Evolutionary conservation across 1,140 invertebrate genomes (phyloP).

Genomic region (Hypsibius dujardini): DNA sequence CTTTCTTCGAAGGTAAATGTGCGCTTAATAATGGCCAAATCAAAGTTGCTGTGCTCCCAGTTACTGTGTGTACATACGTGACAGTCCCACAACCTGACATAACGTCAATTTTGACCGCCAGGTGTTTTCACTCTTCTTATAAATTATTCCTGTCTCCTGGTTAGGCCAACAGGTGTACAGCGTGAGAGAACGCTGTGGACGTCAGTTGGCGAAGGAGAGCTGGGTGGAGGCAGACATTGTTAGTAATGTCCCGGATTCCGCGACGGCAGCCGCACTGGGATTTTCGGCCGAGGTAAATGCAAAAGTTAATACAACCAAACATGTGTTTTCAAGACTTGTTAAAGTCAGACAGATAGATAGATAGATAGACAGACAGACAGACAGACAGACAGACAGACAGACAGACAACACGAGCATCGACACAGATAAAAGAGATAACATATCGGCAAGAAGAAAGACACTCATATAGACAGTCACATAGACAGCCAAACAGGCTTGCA

Average conservation of each 20-base stretch:
- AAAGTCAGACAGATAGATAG: no score
- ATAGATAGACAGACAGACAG: no score
- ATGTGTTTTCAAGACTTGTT: no score
- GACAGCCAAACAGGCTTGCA: no score
- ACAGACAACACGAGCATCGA: no score
- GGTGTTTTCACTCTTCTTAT: no score
- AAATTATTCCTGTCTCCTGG: neutral
- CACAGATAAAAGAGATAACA: no score
- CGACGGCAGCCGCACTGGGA: conserved; percentile 82
- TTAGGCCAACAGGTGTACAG: conserved; percentile 86
- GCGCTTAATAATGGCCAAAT: neutral
- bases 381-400: no score
- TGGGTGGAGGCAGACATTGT: conserved; percentile 79
- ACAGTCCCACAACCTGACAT: neutral
- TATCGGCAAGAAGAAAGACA: no score
- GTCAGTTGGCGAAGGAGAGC: conserved; percentile 68
- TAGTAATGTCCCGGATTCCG: conserved; percentile 86
- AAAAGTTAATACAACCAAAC: no score
- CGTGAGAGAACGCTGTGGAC: conserved; percentile 75
- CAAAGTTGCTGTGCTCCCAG: no score
- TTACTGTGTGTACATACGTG: neutral
- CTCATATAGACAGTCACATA: no score
- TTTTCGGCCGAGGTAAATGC: conserved; percentile 57
- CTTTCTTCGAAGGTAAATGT: conserved; percentile 45
- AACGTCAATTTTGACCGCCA: neutral